A percentile compares a stretch with the other conserved stretches of the same genome.
Evolutionary conservation across 2,888 invertebrate species (phyloP).

Genomic region (Criorhina ranunculi): DNA sequence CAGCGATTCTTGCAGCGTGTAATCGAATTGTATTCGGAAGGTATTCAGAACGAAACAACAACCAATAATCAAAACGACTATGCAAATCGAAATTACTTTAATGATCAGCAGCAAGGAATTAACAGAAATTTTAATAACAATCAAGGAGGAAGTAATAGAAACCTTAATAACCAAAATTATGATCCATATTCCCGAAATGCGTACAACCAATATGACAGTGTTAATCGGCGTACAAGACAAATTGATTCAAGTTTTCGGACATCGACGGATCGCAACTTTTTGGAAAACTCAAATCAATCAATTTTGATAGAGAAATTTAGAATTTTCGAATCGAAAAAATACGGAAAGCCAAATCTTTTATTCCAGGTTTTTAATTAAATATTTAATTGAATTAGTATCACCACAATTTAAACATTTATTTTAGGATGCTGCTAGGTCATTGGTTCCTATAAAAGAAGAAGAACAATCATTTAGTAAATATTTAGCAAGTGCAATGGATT

Average conservation of each 20-base stretch:
- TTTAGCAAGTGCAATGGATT: constrained; percentile 88
- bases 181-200: constrained; percentile 74
- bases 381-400: not conserved
- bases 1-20: constrained; percentile 88
- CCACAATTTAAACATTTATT: constrained; percentile 26
- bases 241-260: constrained; percentile 81
- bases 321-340: constrained; percentile 90
- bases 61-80: constrained; percentile 75
- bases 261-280: constrained; percentile 79
- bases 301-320: constrained; percentile 87
- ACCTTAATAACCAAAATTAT: constrained; percentile 73
- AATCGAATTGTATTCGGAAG: constrained; percentile 86
- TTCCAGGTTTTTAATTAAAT: constrained; percentile 87
- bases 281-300: constrained; percentile 79
- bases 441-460: constrained; percentile 88
- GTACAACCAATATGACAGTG: constrained; percentile 77
- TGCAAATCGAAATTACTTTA: constrained; percentile 78
- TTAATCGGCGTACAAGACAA: constrained; percentile 80
- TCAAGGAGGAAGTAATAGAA: constrained; percentile 63
- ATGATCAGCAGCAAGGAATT: constrained; percentile 73
- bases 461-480: constrained; percentile 92
- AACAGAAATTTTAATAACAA: constrained; percentile 77
- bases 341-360: constrained; percentile 90
- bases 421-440: constrained; percentile 90
- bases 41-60: constrained; percentile 78